These are phyloP conservation scores for Megaustenia siamemsis DNA, from an alignment of 2,888 invertebrate species.

Conservation along the genomic window DNA sequence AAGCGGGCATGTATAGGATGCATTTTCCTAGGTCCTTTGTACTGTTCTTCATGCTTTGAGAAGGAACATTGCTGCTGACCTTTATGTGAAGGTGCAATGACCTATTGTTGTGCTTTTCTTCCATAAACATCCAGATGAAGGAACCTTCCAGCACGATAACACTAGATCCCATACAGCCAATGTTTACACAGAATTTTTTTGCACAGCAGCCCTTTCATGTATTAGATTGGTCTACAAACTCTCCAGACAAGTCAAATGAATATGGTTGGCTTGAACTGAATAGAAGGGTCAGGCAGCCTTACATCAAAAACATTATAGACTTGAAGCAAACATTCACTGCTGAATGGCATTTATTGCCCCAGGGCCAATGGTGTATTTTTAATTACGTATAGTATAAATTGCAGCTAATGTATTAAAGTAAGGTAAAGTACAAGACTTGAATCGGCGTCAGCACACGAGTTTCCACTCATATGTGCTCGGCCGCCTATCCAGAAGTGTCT, in stretches of 20 bases:
- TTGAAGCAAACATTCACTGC: conserved; percentile 16
- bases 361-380: no score
- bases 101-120: conserved; percentile 9
- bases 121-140: neutral
- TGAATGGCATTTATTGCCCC: neutral
- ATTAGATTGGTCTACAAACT: conserved; percentile 5
- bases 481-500: no score
- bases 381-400: no score
- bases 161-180: conserved; percentile 18
- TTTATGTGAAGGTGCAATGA: no score
- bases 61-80: no score
- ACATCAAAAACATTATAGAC: conserved; percentile 9
- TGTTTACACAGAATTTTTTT: neutral
- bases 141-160: conserved; percentile 24
- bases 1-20: no score
- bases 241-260: neutral
- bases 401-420: no score
- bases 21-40: no score
- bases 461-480: no score
- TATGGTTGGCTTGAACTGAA: conserved; percentile 20
- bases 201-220: conserved; percentile 11
- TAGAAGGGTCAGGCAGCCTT: conserved; percentile 1
- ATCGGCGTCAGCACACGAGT: no score
- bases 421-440: no score
- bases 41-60: no score